Evolutionary conservation across 2,797 vertebrate genomes (phyloP).

Genomic region (Eospalax fontanierii): DNA sequence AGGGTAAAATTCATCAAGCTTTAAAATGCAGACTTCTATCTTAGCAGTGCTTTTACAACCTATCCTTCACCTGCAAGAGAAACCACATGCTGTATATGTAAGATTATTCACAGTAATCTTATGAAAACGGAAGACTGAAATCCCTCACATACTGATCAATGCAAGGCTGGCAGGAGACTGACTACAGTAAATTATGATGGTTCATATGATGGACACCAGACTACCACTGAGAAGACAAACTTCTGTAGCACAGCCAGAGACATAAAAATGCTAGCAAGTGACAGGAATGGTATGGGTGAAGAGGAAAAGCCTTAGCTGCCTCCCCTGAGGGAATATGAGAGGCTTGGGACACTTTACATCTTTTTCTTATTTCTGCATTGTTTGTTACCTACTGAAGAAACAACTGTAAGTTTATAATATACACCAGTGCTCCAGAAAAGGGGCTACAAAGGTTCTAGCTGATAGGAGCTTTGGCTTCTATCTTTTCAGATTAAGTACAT

Average conservation of each 20-base stretch:
- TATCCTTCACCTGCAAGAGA: not conserved
- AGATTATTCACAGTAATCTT: not conserved
- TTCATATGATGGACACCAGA: accelerated
- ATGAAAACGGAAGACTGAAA: not conserved
- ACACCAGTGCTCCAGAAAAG: not conserved
- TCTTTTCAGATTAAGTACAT: slow-evolving; percentile 29
- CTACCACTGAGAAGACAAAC: not conserved
- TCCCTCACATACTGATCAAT: not conserved
- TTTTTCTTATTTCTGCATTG: slow-evolving; percentile 18
- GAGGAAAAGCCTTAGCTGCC: not conserved
- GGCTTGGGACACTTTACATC: not conserved
- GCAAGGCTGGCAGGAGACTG: not conserved
- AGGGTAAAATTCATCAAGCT: not conserved
- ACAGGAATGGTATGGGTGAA: not conserved
- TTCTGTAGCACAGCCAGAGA: not conserved
- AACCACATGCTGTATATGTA: not conserved
- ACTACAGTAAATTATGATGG: not conserved
- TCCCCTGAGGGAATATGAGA: not conserved
- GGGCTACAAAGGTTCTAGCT: not conserved
- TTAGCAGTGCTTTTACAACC: not conserved
- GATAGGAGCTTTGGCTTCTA: slow-evolving; percentile 23
- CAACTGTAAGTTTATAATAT: slow-evolving; percentile 17
- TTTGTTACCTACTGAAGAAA: not conserved
- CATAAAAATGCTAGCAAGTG: accelerated
- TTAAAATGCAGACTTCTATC: not conserved